Evolutionary conservation across 2,888 invertebrate species (phyloP).

Genomic region (Hyposoter dolosus): DNA sequence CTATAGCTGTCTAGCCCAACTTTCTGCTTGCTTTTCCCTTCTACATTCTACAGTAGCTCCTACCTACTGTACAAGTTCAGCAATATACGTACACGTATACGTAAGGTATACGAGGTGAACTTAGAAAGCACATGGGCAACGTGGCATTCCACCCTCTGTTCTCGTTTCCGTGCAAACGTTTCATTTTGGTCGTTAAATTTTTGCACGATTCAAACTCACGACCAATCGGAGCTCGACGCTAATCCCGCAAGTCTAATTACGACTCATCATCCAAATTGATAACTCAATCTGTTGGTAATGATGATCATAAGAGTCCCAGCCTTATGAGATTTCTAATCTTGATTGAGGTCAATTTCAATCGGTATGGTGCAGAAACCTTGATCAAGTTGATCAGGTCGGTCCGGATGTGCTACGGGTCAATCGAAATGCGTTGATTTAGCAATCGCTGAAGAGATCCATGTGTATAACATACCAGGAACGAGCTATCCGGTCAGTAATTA

Average conservation of each 20-base stretch:
- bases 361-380: conserved; percentile 15
- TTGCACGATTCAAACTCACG: conserved; percentile 16
- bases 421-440: conserved; percentile 80
- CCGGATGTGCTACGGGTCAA: conserved; percentile 70
- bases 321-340: conserved; percentile 32
- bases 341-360: conserved; percentile 54
- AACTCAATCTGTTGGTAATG: neutral
- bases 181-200: conserved; percentile 23
- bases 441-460: conserved; percentile 71
- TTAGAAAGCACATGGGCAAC: conserved; percentile 33
- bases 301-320: neutral
- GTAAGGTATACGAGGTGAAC: conserved; percentile 10
- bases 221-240: conserved; percentile 43
- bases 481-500: conserved; percentile 78
- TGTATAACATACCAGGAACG: conserved; percentile 50
- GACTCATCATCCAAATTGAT: neutral
- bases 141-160: conserved; percentile 41
- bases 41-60: conserved; percentile 18
- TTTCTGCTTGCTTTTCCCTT: conserved; percentile 45
- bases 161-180: conserved; percentile 49
- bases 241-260: neutral
- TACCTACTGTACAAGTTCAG: conserved; percentile 35
- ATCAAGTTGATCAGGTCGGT: conserved; percentile 26
- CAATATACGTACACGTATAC: conserved; percentile 14
- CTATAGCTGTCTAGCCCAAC: conserved; percentile 56